Evolutionary conservation across 2,113 vertebrate genomes (phyloP).

Genomic region (Hippopotamus amphibius): DNA sequence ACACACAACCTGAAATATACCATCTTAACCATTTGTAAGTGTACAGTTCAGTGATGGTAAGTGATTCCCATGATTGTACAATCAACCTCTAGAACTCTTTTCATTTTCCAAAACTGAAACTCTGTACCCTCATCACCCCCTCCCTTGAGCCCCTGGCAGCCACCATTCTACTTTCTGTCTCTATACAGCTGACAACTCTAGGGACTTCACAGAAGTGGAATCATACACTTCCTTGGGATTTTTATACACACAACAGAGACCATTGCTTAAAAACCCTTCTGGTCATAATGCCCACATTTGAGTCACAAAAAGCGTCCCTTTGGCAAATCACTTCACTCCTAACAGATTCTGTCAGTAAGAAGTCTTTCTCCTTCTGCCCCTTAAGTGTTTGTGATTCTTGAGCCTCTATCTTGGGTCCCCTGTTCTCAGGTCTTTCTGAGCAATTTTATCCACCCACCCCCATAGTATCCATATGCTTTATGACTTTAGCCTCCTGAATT

Average conservation of each 20-base stretch:
- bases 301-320: conserved; percentile 16
- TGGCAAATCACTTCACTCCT: not conserved
- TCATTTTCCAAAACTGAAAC: conserved; percentile 27
- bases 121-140: not conserved
- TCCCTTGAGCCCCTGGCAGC: not conserved
- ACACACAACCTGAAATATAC: not conserved
- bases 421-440: not conserved
- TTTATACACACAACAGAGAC: not conserved
- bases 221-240: not conserved
- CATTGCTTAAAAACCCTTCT: not conserved
- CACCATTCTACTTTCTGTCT: not conserved
- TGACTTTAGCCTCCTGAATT: not conserved
- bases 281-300: not conserved
- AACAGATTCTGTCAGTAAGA: not conserved
- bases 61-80: not conserved
- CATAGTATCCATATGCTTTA: not conserved
- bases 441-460: not conserved
- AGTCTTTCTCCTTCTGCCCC: not conserved
- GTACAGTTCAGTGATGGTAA: not conserved
- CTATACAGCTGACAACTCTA: not conserved
- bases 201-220: not conserved
- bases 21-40: conserved; percentile 17
- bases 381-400: not conserved
- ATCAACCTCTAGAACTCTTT: not conserved
- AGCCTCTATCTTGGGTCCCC: not conserved